phyloP scores from a whole-genome alignment of 1,140 invertebrate genomes.

The Colletes latitarsis region DNA sequence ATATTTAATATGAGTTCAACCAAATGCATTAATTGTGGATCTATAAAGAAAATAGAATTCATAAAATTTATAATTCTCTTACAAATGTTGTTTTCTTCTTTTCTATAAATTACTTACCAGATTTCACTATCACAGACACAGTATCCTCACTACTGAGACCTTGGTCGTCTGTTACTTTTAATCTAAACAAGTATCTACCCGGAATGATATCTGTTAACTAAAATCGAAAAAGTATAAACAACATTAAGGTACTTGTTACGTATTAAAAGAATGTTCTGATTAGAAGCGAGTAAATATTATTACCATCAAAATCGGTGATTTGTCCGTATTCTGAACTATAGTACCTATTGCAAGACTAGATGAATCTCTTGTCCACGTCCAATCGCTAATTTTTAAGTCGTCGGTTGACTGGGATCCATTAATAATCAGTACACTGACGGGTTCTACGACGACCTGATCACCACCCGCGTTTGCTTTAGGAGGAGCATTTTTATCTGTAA shows the following conservation, averaged over 20 bases:
- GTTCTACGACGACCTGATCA: constrained; percentile 89
- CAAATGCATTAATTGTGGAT: constrained; percentile 87
- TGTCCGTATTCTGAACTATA: constrained; percentile 88
- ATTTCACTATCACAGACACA: constrained; percentile 92
- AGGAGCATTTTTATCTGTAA: constrained; percentile 91
- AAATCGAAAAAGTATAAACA: constrained; percentile 56
- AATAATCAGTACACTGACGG: constrained; percentile 88
- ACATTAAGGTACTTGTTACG: constrained; percentile 1
- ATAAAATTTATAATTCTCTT: constrained; percentile 14
- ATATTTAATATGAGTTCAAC: constrained; percentile 91
- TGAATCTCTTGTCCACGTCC: constrained; percentile 91
- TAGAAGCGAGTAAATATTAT: constrained; percentile 18
- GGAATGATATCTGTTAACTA: constrained; percentile 91
- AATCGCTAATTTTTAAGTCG: constrained; percentile 92
- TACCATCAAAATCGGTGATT: constrained; percentile 89
- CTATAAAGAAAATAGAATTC: constrained; percentile 71
- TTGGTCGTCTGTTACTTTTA: constrained; percentile 95
- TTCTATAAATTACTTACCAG: constrained; percentile 78
- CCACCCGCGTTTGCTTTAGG: constrained; percentile 94
- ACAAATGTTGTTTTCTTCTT: not conserved
- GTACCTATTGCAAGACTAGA: constrained; percentile 92
- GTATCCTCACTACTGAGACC: constrained; percentile 90
- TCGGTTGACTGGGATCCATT: constrained; percentile 94
- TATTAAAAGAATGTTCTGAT: not conserved
- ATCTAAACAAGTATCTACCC: constrained; percentile 93